phyloP scores from a whole-genome alignment of 1,140 invertebrate genomes.

The Arion vulgaris region DNA sequence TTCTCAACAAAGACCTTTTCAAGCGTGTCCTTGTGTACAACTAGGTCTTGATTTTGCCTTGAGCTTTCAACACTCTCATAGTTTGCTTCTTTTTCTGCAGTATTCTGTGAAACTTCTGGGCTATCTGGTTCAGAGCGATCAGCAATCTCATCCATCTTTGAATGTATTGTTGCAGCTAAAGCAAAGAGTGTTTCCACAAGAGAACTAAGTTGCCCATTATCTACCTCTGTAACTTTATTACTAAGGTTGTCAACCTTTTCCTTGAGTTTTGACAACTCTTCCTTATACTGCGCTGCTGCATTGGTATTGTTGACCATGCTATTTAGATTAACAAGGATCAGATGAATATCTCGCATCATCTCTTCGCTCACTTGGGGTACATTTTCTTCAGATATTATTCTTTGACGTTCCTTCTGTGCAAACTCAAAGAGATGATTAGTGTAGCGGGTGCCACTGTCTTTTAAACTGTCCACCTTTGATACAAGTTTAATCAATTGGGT shows the following conservation, averaged over 20 bases:
- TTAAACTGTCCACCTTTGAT: constrained; percentile 26
- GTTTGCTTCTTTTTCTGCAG: background rate
- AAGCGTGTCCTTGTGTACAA: background rate
- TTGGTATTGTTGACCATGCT: constrained; percentile 21
- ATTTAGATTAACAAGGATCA: constrained; percentile 26
- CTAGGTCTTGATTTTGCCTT: background rate
- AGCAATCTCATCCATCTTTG: constrained; percentile 38
- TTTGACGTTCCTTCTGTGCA: constrained; percentile 16
- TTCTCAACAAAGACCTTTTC: constrained; percentile 14
- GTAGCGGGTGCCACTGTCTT: constrained; percentile 33
- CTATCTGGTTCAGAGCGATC: constrained; percentile 18
- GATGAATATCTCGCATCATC: constrained; percentile 33
- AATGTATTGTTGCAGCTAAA: constrained; percentile 29
- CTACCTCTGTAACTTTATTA: constrained; percentile 21
- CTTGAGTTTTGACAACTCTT: constrained; percentile 18
- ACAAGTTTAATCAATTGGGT: constrained; percentile 30
- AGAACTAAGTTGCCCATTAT: constrained; percentile 6
- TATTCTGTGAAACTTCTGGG: background rate
- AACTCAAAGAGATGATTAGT: constrained; percentile 37
- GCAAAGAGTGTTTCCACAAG: constrained; percentile 34
- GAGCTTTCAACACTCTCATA: background rate
- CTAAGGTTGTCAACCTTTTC: constrained; percentile 26
- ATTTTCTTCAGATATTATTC: constrained; percentile 21
- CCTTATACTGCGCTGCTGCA: background rate
- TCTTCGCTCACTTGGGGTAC: constrained; percentile 34